These are phyloP conservation scores for Xenops minutus DNA, from an alignment of 2,797 vertebrate genomes.

Conservation along the genomic window DNA sequence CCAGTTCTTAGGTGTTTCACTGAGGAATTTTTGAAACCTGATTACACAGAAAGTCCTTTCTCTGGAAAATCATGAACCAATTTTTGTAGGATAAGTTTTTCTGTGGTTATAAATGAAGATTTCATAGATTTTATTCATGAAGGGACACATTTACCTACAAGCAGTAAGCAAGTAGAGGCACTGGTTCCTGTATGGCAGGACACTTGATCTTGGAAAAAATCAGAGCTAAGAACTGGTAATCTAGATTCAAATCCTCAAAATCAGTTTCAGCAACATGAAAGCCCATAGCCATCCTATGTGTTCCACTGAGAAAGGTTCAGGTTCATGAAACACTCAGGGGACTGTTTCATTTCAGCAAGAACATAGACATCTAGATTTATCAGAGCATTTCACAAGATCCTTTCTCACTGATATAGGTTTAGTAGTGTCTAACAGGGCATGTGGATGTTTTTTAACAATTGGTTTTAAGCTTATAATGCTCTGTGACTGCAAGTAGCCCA, in stretches of 20 bases:
- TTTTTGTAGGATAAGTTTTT: conserved; percentile 13
- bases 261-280: background rate
- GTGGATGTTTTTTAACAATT: background rate
- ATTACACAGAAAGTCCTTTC: background rate
- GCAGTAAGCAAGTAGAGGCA: background rate
- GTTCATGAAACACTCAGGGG: background rate
- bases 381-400: background rate
- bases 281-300: background rate
- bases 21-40: conserved; percentile 11
- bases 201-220: background rate
- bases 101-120: background rate
- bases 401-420: background rate
- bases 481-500: background rate
- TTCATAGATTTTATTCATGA: background rate
- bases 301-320: background rate
- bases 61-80: conserved; percentile 11
- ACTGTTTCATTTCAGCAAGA: background rate
- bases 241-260: background rate
- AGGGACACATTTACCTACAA: background rate
- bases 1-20: background rate
- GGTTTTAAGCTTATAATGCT: background rate
- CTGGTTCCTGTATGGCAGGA: background rate
- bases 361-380: background rate
- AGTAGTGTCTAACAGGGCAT: background rate
- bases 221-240: background rate